Conservation (phyloP, 1,140 invertebrate genomes). For the Andricus grossulariae region DNA sequence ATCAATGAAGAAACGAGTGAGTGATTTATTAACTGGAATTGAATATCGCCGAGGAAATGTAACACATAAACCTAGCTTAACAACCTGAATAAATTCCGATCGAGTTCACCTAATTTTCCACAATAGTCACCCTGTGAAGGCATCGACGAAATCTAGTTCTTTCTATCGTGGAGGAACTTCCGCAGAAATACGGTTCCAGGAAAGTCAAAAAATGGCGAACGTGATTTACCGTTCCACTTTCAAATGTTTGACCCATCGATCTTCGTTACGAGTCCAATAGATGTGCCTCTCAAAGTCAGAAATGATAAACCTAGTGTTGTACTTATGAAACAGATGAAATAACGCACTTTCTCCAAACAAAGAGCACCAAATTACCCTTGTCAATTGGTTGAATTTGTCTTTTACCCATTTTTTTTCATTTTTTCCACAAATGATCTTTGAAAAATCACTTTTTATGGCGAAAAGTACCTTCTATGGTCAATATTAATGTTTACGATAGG, state of each 20-base stretch:
- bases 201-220: neutral
- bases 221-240: constrained; percentile 4
- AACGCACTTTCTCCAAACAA: neutral
- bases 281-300: neutral
- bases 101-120: neutral
- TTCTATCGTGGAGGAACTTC: neutral
- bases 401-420: too few species aligned
- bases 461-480: too few species aligned
- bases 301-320: neutral
- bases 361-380: neutral
- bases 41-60: neutral
- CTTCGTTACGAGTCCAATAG: constrained; percentile 3
- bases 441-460: too few species aligned
- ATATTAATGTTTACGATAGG: neutral
- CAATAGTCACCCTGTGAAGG: neutral
- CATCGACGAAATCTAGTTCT: neutral
- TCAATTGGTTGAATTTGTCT: too few species aligned
- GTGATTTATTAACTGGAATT: neutral
- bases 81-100: neutral
- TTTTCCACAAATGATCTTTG: too few species aligned
- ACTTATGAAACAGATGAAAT: neutral
- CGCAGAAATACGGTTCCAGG: neutral
- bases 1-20: neutral
- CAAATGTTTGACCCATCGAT: neutral
- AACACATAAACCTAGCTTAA: neutral